phyloP scores from a whole-genome alignment of 2,797 vertebrate species.

The Gephyroberyx darwinii region DNA sequence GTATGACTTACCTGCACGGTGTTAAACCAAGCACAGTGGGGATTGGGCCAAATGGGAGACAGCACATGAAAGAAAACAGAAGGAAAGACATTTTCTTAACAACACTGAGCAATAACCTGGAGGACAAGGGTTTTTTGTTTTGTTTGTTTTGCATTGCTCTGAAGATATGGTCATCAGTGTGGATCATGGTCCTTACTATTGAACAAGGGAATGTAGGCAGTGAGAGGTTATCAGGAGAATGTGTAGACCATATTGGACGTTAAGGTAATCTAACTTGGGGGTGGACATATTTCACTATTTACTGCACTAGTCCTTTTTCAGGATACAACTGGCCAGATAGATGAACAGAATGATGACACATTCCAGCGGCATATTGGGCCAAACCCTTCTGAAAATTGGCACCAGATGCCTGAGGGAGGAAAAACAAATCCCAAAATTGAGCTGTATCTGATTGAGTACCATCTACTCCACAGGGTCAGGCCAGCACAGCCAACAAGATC shows the following conservation, averaged over 20 bases:
- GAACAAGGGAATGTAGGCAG: neutral
- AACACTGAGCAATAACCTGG: conserved; percentile 21
- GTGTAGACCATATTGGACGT: conserved; percentile 4
- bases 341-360: conserved; percentile 62
- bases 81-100: conserved; percentile 21
- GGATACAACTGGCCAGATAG: conserved; percentile 52
- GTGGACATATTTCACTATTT: conserved; percentile 27
- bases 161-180: neutral
- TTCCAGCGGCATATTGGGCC: conserved; percentile 70
- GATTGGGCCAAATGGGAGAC: conserved; percentile 40
- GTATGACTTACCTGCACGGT: conserved; percentile 68
- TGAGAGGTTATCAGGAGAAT: conserved; percentile 1
- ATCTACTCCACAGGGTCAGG: conserved; percentile 64
- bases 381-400: conserved; percentile 74
- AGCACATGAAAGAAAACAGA: conserved; percentile 54
- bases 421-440: conserved; percentile 79
- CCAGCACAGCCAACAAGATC: conserved; percentile 60
- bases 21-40: conserved; percentile 28
- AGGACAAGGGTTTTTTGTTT: conserved; percentile 2
- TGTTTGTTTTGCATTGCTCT: neutral
- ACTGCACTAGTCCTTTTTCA: conserved; percentile 29
- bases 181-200: neutral
- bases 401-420: conserved; percentile 78
- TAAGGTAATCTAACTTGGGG: conserved; percentile 5
- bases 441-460: conserved; percentile 73